These are phyloP conservation scores for Cryptotermes secundus DNA, from an alignment of 1,140 invertebrate genomes.

Conservation along the genomic window DNA sequence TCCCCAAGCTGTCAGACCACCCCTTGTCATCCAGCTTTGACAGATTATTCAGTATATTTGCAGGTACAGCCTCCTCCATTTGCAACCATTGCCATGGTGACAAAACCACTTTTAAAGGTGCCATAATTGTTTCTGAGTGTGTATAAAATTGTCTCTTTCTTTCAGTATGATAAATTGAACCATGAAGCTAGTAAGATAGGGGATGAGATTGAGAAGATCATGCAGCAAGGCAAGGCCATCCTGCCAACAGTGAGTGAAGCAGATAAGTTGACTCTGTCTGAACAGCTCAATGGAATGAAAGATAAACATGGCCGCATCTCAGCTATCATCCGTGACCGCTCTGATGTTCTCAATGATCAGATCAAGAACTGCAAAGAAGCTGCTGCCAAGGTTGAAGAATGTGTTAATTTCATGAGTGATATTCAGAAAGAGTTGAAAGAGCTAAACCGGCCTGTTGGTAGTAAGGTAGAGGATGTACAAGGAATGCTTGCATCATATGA, in stretches of 20 bases:
- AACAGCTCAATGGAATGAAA: constrained; percentile 72
- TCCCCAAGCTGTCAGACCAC: neutral
- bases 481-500: constrained; percentile 75
- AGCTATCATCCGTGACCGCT: constrained; percentile 72
- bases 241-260: constrained; percentile 78
- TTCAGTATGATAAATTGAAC: constrained; percentile 71
- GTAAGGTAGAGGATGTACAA: constrained; percentile 80
- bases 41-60: neutral
- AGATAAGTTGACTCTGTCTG: constrained; percentile 76
- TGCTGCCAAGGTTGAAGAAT: constrained; percentile 73
- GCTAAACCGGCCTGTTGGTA: constrained; percentile 81
- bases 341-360: constrained; percentile 66
- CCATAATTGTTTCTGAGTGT: too few relatives aligned
- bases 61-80: too few relatives aligned
- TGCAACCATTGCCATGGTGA: too few relatives aligned
- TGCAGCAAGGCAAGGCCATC: constrained; percentile 77
- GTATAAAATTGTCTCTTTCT: constrained; percentile 33
- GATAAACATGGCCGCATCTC: constrained; percentile 74
- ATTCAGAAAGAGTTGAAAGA: constrained; percentile 81
- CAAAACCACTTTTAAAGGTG: too few relatives aligned
- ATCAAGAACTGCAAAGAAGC: constrained; percentile 78
- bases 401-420: constrained; percentile 73
- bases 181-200: constrained; percentile 71
- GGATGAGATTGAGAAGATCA: constrained; percentile 69
- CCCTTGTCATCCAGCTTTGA: neutral